Evolutionary conservation across 2,113 vertebrate genomes (phyloP), one percentile per base, ranked within the genome.

Genomic region (Pseudois nayaur): DNA sequence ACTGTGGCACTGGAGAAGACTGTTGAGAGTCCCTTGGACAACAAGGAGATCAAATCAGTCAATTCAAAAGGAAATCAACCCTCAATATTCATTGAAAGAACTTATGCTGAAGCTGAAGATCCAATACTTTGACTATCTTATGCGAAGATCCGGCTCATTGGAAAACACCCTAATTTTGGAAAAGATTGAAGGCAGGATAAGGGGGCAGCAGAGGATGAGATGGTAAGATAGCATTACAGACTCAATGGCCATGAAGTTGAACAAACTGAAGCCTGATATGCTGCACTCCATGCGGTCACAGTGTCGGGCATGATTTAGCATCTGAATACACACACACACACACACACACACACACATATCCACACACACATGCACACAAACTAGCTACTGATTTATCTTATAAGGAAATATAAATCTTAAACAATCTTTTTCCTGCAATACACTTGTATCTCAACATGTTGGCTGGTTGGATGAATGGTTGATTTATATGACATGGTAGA

Each of bases 361-460:
- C n/a, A 71, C 9, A 71, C 11, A 27, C 0, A 6, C 71, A 76
- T 25, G n/a, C 6, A 36, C 31, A 36, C 31, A 71, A 43, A 93
- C 57, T 86, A 96, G 14, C 23, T 93, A 79, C 74, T 54, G 25
- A 45, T 89, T 96, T 95, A 91, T n/a, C 19, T 95, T 88, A 1
- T 62, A 86, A 91, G 45, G 13, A 86, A 96, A 95, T 81, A 48
- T 27, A 81, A 79, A 55, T 76, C 5, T 87, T 16, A 86, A 48
- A 89, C n/a, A 62, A 45, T 82, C 33, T 94, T 25, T 50, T 59
- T 84, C 36, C 5, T 85, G 13, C 8, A 89, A 79, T 81, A 64
- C 64, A 64, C 5, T 48, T 91, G 96, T 52, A 95, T 54, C 71
- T 82, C 88, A 96, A 52, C 33, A 78, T 89, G 8, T 54, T 93